These are phyloP conservation scores for Lophius americanus DNA, from an alignment of 2,797 vertebrate genomes.

Conservation along the genomic window DNA sequence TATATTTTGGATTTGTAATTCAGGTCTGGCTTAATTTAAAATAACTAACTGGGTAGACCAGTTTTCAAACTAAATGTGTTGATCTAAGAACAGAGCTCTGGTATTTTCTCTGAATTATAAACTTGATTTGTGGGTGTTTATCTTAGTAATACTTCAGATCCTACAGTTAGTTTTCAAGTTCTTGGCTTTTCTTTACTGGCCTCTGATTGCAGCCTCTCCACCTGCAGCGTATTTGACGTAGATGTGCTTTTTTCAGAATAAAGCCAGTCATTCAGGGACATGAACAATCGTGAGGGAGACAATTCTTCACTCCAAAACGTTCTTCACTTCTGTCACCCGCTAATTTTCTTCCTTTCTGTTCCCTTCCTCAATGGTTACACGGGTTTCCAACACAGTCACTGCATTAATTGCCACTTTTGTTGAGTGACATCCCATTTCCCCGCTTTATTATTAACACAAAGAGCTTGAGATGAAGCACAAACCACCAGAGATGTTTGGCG, in stretches of 20 bases:
- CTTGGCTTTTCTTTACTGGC: conserved; percentile 33
- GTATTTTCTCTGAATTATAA: too few relatives aligned
- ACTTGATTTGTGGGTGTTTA: too few relatives aligned
- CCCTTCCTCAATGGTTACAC: background rate
- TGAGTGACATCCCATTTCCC: background rate
- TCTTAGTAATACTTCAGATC: conserved; percentile 5
- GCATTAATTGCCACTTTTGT: background rate
- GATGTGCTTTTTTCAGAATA: conserved; percentile 2
- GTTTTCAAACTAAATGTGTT: too few relatives aligned
- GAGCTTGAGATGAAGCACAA: background rate
- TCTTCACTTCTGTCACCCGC: background rate
- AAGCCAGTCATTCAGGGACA: conserved; percentile 2
- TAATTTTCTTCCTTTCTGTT: background rate
- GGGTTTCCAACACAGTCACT: background rate
- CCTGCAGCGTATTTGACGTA: conserved; percentile 5
- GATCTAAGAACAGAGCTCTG: too few relatives aligned
- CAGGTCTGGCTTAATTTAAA: too few relatives aligned
- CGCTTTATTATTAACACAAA: background rate
- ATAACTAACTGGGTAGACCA: too few relatives aligned
- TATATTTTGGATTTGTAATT: too few relatives aligned
- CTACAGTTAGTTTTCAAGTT: conserved; percentile 1
- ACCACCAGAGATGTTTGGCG: background rate
- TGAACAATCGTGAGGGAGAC: background rate
- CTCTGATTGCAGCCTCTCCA: conserved; percentile 33
- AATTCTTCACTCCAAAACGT: background rate